Conservation (phyloP, 2,113 vertebrate species). For the Jacana jacana region DNA sequence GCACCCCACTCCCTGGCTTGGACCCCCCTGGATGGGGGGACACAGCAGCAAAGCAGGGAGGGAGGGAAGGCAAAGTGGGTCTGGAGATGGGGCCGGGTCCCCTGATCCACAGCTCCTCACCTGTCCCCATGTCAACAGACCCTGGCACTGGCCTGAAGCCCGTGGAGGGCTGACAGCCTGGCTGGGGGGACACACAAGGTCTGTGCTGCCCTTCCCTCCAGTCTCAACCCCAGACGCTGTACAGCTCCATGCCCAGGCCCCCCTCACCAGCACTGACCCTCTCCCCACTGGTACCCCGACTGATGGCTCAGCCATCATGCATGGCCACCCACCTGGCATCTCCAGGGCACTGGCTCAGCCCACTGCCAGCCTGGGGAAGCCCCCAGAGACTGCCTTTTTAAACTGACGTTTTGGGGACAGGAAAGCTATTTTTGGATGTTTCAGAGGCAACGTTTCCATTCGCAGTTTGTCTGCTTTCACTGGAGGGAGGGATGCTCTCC, state of each 20-base stretch:
- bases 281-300: not conserved
- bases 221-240: not conserved
- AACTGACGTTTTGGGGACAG: constrained; percentile 59
- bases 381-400: not conserved
- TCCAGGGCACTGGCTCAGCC: not conserved
- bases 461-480: not conserved
- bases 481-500: not conserved
- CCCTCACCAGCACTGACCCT: not conserved
- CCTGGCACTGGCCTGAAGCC: not conserved
- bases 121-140: not conserved
- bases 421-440: constrained; percentile 43
- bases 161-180: not conserved
- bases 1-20: accelerated
- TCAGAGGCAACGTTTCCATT: not conserved
- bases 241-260: accelerated
- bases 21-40: not conserved
- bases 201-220: not conserved
- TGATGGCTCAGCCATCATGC: not conserved
- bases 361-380: not conserved
- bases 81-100: not conserved
- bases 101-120: accelerated
- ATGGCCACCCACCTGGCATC: not conserved
- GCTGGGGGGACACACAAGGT: not conserved
- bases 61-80: not conserved
- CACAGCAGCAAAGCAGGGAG: not conserved